phyloP scores from a whole-genome alignment of 2,113 vertebrate genomes.

The Neofelis nebulosa region DNA sequence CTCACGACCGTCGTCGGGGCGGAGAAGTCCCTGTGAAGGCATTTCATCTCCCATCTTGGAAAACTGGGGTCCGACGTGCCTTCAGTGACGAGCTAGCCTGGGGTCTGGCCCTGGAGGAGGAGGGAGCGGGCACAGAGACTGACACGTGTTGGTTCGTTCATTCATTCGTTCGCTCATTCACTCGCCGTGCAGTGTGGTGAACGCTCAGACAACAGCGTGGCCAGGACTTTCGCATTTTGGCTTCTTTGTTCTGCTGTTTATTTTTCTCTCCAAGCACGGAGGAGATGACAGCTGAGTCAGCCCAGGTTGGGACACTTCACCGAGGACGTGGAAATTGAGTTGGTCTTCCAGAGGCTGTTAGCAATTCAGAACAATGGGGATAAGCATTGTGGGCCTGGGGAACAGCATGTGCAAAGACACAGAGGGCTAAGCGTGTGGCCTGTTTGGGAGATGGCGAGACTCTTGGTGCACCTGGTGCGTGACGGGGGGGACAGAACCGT shows the following conservation, averaged over 20 bases:
- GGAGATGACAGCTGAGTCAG: background rate
- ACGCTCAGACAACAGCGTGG: accelerated
- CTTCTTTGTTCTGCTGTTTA: background rate
- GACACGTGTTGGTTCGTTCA: accelerated
- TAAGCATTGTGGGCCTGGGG: background rate
- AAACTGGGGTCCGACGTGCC: background rate
- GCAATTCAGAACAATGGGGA: background rate
- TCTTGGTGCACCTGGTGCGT: accelerated
- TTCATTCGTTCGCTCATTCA: background rate
- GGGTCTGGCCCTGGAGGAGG: background rate
- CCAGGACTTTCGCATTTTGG: background rate
- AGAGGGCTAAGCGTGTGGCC: background rate
- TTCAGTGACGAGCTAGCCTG: background rate
- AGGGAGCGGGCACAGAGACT: background rate
- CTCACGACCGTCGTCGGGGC: accelerated
- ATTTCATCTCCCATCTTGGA: background rate
- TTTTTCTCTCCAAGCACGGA: background rate
- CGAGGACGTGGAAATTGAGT: background rate
- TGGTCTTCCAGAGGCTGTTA: background rate
- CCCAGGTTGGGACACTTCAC: background rate
- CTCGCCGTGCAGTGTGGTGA: background rate
- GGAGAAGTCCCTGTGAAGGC: too few relatives aligned
- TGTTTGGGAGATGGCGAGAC: accelerated
- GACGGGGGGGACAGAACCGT: accelerated
- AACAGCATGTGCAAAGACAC: background rate